Evolutionary conservation across 2,113 vertebrate species (phyloP), one percentile per base, ranked within the genome.

Genomic region (Eurystomus gularis): DNA sequence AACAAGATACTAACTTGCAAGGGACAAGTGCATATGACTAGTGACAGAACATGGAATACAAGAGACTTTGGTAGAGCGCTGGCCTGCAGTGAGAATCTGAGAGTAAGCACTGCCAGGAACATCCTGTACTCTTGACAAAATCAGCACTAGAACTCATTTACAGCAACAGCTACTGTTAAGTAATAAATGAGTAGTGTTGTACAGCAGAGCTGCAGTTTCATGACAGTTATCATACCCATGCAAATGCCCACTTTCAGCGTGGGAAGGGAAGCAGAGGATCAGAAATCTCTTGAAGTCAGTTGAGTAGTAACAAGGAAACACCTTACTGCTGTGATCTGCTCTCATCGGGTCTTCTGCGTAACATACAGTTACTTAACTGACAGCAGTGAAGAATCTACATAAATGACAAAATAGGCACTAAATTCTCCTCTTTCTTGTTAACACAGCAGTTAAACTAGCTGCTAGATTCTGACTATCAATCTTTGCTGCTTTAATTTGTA

Each of bases 61-160:
- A 65, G 40, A n/a, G 90, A 29, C 86, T 90, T 70, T 19, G 15
- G 39, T 75, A 93, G 57, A 79, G 55, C 69, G 40, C 37, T 72
- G 61, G 88, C 84, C 90, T 76, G 77, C 66, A 92, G 52, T 52
- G 69, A 88, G 78, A 86, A 84, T 94, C 46, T 42, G 91, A 95
- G 78, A 80, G 91, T 10, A 80, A 80, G n/a, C 66, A 73, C 5
- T 95, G 85, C 86, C 86, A 95, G 66, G 88, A 96, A 96, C 94
- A 86, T 80, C 75, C 88, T 68, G 92, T 92, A 65, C 77, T 69
- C 72, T 49, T 75, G 64, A 80, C 75, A 86, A 92, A 94, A 95
- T 82, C 95, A 94, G 70, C 52, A 87, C 52, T 69, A 89, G 71
- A 85, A 92, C 35, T 82, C 86, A 94, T 80, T 82, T 93, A 82